Percentiles rank a stretch among this genome's conserved stretches.
These are phyloP conservation scores for Sinocyclocheilus anshuiensis DNA, from an alignment of 2,113 vertebrate species.

Conservation along the genomic window DNA sequence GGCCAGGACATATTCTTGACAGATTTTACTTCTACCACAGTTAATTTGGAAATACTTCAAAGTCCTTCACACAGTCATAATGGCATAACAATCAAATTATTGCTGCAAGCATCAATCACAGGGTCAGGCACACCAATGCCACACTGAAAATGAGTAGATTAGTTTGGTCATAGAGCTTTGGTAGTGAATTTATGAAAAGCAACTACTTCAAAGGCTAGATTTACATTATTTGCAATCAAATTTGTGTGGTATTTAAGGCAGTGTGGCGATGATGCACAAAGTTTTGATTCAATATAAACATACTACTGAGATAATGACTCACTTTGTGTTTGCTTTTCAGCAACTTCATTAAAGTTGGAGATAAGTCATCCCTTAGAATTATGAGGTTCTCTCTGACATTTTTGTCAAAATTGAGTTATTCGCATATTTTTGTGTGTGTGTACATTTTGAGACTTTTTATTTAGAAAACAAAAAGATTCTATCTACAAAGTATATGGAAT, in stretches of 20 bases:
- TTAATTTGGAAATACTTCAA: neutral
- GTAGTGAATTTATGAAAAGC: neutral
- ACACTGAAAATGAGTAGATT: neutral
- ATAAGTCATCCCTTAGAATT: no score
- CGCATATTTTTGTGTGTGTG: no score
- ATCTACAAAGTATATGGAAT: no score
- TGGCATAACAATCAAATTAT: neutral
- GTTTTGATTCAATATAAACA: neutral
- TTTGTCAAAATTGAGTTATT: no score
- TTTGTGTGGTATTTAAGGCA: neutral
- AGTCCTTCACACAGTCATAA: neutral
- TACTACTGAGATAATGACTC: neutral
- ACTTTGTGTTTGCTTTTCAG: neutral
- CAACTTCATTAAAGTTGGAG: no score
- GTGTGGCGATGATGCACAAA: neutral
- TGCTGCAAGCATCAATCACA: neutral
- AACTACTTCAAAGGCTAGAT: neutral
- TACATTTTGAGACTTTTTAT: no score
- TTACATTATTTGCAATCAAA: neutral
- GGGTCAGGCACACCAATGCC: neutral
- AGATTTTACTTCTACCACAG: neutral
- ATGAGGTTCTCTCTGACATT: no score
- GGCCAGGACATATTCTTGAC: no score
- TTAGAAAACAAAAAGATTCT: no score
- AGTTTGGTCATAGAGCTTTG: neutral